Conservation (phyloP, 2,797 vertebrate genomes). For the Myotis pilosus region DNA sequence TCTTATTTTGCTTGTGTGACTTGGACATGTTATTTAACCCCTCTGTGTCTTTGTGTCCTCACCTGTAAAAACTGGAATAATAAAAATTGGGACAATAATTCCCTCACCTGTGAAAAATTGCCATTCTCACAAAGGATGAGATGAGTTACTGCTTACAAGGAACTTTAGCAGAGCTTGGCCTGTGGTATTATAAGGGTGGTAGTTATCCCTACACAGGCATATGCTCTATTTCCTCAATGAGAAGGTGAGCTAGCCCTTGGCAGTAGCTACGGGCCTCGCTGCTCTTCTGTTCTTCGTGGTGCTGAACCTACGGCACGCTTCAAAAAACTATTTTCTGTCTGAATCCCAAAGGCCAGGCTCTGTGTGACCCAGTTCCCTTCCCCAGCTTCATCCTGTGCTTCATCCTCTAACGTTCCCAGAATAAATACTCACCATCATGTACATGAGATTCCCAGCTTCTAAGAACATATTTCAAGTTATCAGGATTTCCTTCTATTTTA, state of each 20-base stretch:
- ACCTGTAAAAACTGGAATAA: not conserved
- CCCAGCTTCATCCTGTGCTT: not conserved
- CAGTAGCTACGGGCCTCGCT: accelerated
- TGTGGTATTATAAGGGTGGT: not conserved
- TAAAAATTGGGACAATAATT: not conserved
- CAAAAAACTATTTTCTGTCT: not conserved
- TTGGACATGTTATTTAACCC: not conserved
- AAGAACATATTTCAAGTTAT: not conserved
- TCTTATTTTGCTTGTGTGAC: not conserved
- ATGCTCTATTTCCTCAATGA: not conserved
- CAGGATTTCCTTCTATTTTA: not conserved
- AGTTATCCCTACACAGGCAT: not conserved
- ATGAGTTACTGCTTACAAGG: accelerated
- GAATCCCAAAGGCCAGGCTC: not conserved
- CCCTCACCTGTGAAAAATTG: not conserved
- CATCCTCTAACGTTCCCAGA: not conserved
- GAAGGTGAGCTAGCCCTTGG: not conserved
- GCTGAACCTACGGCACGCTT: not conserved
- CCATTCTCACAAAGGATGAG: not conserved
- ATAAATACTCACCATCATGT: not conserved
- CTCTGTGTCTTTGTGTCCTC: not conserved
- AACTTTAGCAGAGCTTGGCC: not conserved
- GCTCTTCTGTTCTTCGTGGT: not conserved
- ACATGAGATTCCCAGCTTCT: not conserved
- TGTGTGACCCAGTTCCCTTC: not conserved